A percentile compares a stretch with the other conserved stretches of the same genome.
phyloP scores from a whole-genome alignment of 1,140 invertebrate genomes.

The Latrodectus geometricus region DNA sequence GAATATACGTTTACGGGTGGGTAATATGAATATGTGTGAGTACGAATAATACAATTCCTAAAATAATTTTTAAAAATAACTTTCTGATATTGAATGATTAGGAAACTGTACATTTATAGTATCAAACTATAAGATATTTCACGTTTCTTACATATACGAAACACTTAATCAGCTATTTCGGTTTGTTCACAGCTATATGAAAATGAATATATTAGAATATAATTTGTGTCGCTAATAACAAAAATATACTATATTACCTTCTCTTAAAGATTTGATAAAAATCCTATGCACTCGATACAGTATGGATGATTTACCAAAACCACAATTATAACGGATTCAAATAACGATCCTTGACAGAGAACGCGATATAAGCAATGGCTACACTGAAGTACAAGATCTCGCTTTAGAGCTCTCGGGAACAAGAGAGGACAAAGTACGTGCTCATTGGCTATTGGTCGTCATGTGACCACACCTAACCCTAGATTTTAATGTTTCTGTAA shows the following conservation, averaged over 20 bases:
- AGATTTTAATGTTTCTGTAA: not conserved
- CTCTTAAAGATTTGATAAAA: constrained; percentile 10
- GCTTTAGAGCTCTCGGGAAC: constrained; percentile 17
- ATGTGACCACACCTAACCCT: constrained; percentile 44
- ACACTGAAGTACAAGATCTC: constrained; percentile 24
- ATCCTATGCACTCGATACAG: constrained; percentile 2
- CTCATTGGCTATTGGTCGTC: constrained; percentile 45
- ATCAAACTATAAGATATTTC: too few species aligned
- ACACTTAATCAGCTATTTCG: not conserved
- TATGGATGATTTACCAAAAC: constrained; percentile 30
- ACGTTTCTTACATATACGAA: too few species aligned
- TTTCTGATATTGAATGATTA: too few species aligned
- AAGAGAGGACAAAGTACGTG: not conserved
- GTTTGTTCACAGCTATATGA: not conserved
- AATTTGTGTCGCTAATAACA: constrained; percentile 9
- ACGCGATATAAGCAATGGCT: constrained; percentile 34
- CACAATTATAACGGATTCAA: constrained; percentile 29
- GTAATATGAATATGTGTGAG: too few species aligned
- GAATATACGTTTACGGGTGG: too few species aligned
- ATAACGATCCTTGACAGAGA: not conserved
- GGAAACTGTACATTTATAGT: too few species aligned
- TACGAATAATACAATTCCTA: too few species aligned
- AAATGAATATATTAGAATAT: constrained; percentile 12
- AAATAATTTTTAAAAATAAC: too few species aligned
- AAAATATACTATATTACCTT: constrained; percentile 49